Percentiles rank a stretch among this genome's conserved stretches.
Conservation (phyloP, 2,797 vertebrate species). For the Sebastolobus altivelis region DNA sequence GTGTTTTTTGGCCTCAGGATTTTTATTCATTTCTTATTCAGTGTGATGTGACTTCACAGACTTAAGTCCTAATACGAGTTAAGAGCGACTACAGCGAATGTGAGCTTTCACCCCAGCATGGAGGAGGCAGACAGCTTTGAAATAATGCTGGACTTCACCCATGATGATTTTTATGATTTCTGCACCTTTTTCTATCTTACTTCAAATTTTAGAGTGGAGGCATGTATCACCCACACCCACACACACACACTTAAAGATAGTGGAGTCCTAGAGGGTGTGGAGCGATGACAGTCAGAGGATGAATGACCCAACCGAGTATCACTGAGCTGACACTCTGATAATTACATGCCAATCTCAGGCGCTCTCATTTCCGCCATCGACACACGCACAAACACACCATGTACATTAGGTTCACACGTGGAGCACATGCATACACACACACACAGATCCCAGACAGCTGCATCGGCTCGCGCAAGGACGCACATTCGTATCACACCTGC, state of each 20-base stretch:
- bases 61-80: constrained; percentile 35
- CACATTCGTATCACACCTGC: neutral
- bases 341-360: constrained; percentile 80
- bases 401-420: constrained; percentile 20
- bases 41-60: constrained; percentile 39
- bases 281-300: constrained; percentile 73
- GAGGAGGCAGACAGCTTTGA: constrained; percentile 37
- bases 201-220: constrained; percentile 35
- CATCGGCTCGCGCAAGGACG: neutral
- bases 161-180: constrained; percentile 22
- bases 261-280: constrained; percentile 47
- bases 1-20: constrained; percentile 26
- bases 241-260: constrained; percentile 40
- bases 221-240: constrained; percentile 20
- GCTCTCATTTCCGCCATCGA: constrained; percentile 67
- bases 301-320: constrained; percentile 70
- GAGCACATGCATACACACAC: constrained; percentile 14
- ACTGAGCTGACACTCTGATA: constrained; percentile 79
- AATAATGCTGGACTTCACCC: constrained; percentile 47
- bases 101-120: constrained; percentile 25
- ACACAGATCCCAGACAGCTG: constrained; percentile 11
- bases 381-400: constrained; percentile 47
- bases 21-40: constrained; percentile 31
- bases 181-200: constrained; percentile 13
- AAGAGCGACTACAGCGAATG: constrained; percentile 23